Evolutionary conservation across 2,888 invertebrate genomes (phyloP).

Genomic region (Belgica antarctica): DNA sequence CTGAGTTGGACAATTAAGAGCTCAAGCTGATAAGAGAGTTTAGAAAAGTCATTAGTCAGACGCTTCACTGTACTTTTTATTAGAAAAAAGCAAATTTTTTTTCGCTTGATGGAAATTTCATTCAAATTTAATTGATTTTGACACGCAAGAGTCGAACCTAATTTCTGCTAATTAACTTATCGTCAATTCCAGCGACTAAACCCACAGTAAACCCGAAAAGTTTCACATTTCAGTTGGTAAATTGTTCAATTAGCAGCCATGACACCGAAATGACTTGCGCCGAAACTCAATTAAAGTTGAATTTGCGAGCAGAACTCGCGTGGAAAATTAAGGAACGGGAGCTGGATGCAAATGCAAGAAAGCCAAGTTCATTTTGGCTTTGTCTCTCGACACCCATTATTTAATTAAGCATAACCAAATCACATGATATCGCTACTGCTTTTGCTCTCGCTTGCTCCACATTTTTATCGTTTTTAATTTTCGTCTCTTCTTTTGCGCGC

Average conservation of each 20-base stretch:
- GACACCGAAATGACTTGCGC: conserved; percentile 36
- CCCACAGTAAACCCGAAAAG: conserved; percentile 7
- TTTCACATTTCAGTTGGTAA: conserved; percentile 27
- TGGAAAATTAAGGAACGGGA: not conserved
- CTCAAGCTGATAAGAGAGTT: too few species aligned
- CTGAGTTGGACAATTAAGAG: too few species aligned
- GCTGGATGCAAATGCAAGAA: conserved; percentile 17
- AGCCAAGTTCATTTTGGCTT: not conserved
- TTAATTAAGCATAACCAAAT: conserved; percentile 33
- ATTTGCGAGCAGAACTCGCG: not conserved
- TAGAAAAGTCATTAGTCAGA: too few species aligned
- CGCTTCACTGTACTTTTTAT: not conserved
- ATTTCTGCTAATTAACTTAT: conserved; percentile 36
- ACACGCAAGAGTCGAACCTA: conserved; percentile 16
- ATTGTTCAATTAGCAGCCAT: conserved; percentile 38
- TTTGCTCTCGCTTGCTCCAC: too few species aligned
- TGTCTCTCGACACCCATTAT: conserved; percentile 31
- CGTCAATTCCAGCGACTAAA: too few species aligned
- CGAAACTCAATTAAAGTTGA: conserved; percentile 32
- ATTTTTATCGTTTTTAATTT: conserved; percentile 26
- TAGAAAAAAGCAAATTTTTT: conserved; percentile 21
- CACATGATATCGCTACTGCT: conserved; percentile 17
- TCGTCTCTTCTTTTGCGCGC: not conserved
- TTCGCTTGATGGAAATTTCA: conserved; percentile 37
- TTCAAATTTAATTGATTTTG: conserved; percentile 37